These are phyloP conservation scores for Acanthurus lineatus DNA, from an alignment of 2,797 vertebrate genomes.

Conservation along the genomic window DNA sequence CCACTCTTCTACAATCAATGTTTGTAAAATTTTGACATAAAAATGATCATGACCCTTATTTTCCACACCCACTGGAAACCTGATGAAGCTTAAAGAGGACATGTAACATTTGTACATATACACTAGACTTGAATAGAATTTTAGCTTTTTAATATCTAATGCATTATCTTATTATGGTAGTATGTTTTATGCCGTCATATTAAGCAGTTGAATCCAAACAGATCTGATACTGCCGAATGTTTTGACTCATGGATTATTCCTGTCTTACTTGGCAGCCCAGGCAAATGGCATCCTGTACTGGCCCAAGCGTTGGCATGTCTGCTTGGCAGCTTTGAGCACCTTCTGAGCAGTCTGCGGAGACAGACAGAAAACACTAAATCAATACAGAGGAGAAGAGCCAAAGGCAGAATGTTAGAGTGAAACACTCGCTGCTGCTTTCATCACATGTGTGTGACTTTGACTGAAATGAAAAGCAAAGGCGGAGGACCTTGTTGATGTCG, in stretches of 20 bases:
- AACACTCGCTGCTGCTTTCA: not conserved
- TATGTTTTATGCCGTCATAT: not conserved
- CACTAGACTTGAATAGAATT: not conserved
- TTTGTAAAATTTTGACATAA: not conserved
- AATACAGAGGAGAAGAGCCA: not conserved
- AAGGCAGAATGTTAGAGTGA: not conserved
- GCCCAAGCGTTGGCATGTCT: conserved; percentile 94
- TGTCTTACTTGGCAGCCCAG: conserved; percentile 96
- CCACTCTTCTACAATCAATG: not conserved
- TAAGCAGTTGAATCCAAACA: conserved; percentile 7
- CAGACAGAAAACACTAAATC: not conserved
- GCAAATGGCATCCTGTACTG: conserved; percentile 98
- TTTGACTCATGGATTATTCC: conserved; percentile 31
- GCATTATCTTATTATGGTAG: not conserved
- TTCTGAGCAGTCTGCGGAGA: conserved; percentile 92
- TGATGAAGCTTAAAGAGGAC: not conserved
- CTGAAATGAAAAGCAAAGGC: not conserved
- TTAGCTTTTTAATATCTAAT: not conserved
- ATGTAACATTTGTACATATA: not conserved
- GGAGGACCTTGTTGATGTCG: conserved; percentile 90
- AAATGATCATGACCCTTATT: not conserved
- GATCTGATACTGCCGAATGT: conserved; percentile 4
- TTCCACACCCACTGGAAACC: not conserved
- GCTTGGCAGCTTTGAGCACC: conserved; percentile 94
- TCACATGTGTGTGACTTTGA: not conserved